Conservation (phyloP, 2,113 vertebrate species). For the Heterochromis multidens region DNA sequence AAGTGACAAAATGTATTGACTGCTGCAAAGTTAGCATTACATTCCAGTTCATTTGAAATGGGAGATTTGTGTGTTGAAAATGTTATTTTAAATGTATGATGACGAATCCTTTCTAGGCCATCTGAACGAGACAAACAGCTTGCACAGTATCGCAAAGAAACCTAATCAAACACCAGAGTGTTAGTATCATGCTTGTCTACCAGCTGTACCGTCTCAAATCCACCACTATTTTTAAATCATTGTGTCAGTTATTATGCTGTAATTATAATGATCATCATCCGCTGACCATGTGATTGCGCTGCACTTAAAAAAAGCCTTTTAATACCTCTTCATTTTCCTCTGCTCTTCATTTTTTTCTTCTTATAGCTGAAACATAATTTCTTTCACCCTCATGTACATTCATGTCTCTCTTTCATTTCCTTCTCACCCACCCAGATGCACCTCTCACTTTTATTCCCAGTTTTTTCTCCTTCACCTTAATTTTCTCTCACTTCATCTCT, state of each 20-base stretch:
- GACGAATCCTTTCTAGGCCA: not conserved
- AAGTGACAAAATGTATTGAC: not conserved
- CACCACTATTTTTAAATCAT: not conserved
- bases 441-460: not conserved
- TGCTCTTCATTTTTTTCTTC: not conserved
- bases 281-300: not conserved
- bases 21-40: not conserved
- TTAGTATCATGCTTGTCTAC: not conserved
- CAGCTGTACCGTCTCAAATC: not conserved
- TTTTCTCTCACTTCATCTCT: constrained; percentile 2
- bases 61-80: not conserved
- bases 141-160: not conserved
- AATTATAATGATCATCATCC: not conserved
- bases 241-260: not conserved
- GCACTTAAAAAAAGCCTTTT: not conserved
- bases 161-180: not conserved
- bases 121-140: not conserved
- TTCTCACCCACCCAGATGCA: not conserved
- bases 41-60: not conserved
- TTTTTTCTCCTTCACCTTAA: not conserved
- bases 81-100: not conserved
- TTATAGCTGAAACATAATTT: not conserved
- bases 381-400: not conserved
- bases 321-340: not conserved
- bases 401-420: not conserved